phyloP scores from a whole-genome alignment of 1,140 invertebrate genomes.

The Calycopis cecrops region DNA sequence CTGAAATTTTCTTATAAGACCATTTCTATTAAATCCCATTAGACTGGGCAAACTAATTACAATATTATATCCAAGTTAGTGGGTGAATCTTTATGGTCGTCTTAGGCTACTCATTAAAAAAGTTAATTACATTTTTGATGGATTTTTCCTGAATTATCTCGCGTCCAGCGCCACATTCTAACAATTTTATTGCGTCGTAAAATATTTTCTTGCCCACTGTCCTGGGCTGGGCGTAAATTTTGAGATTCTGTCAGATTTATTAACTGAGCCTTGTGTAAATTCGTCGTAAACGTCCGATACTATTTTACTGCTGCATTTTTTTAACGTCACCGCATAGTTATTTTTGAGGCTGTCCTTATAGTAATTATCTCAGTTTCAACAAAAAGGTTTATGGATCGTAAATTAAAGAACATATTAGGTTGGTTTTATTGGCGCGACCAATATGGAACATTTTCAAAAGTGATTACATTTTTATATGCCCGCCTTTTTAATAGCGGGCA shows the following conservation, averaged over 20 bases:
- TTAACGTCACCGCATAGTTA: slow-evolving; percentile 21
- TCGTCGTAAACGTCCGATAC: slow-evolving; percentile 60
- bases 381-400: slow-evolving; percentile 9
- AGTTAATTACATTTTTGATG: slow-evolving; percentile 49
- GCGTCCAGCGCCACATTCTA: slow-evolving; percentile 36
- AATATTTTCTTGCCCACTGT: slow-evolving; percentile 37
- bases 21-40: neutral
- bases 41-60: neutral
- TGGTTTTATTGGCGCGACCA: neutral
- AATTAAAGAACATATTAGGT: slow-evolving; percentile 2
- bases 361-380: slow-evolving; percentile 8
- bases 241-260: slow-evolving; percentile 60
- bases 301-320: slow-evolving; percentile 43
- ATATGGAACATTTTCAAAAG: slow-evolving; percentile 2
- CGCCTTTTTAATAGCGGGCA: neutral
- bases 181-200: slow-evolving; percentile 51
- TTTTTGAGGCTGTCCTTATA: slow-evolving; percentile 14
- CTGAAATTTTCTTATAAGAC: neutral
- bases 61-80: slow-evolving; percentile 3
- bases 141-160: slow-evolving; percentile 43
- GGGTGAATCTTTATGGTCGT: slow-evolving; percentile 16
- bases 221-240: slow-evolving; percentile 52
- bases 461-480: slow-evolving; percentile 4
- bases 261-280: slow-evolving; percentile 59
- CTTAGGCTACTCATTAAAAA: slow-evolving; percentile 18